Conservation (phyloP, 2,113 vertebrate genomes). For the Balaeniceps rex region DNA sequence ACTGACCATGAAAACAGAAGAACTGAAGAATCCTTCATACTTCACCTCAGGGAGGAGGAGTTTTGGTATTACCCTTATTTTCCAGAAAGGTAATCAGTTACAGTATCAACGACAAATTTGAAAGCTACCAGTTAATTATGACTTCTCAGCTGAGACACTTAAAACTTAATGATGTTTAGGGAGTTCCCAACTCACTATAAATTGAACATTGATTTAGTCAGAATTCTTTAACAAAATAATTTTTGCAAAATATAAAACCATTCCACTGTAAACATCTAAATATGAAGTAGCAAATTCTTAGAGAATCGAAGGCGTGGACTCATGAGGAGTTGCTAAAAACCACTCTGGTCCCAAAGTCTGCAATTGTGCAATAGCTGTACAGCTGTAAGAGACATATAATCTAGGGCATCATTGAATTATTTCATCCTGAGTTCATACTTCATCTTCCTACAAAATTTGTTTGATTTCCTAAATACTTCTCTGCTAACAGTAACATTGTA, state of each 20-base stretch:
- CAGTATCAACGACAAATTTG: background rate
- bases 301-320: background rate
- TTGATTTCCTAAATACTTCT: background rate
- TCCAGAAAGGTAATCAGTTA: background rate
- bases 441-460: background rate
- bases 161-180: background rate
- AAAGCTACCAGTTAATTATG: background rate
- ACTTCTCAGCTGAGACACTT: background rate
- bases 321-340: background rate
- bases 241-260: background rate
- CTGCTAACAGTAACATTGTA: background rate
- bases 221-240: background rate
- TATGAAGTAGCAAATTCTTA: background rate
- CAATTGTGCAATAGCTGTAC: background rate
- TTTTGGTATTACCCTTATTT: background rate
- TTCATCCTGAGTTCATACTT: background rate
- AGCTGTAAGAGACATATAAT: background rate
- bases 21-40: background rate
- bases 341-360: background rate
- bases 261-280: background rate
- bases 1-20: background rate
- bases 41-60: background rate
- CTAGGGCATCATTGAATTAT: background rate
- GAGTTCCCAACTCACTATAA: background rate
- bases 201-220: background rate